Conservation (phyloP, 2,113 vertebrate genomes). For the Istiophorus platypterus region DNA sequence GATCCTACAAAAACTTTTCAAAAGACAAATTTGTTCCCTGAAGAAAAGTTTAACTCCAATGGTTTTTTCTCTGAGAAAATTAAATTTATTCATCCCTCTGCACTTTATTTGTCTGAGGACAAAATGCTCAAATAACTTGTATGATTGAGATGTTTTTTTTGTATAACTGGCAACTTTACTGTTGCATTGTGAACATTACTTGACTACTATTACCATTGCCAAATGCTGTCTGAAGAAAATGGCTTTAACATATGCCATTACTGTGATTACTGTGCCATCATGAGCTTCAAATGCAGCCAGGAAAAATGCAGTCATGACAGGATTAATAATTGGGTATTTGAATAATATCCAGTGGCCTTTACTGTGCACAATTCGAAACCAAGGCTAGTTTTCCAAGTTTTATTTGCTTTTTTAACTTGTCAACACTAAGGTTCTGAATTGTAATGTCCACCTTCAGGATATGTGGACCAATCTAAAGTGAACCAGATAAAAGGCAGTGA, state of each 20-base stretch:
- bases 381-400: constrained; percentile 36
- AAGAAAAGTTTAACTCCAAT: constrained; percentile 28
- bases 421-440: constrained; percentile 2
- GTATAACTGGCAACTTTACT: constrained; percentile 15
- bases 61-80: background rate
- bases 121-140: constrained; percentile 3
- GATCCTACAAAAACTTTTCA: constrained; percentile 1
- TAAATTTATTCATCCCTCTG: constrained; percentile 17
- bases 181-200: constrained; percentile 54
- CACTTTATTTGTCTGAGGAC: constrained; percentile 67
- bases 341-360: constrained; percentile 74
- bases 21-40: background rate
- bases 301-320: constrained; percentile 25
- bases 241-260: constrained; percentile 43
- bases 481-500: constrained; percentile 42
- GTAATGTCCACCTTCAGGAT: constrained; percentile 14
- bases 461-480: constrained; percentile 36
- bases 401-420: constrained; percentile 46
- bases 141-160: constrained; percentile 31
- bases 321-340: constrained; percentile 47
- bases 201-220: constrained; percentile 66
- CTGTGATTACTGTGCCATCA: constrained; percentile 70
- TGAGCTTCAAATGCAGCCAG: constrained; percentile 64
- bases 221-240: constrained; percentile 58
- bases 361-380: constrained; percentile 43